These are phyloP conservation scores for Cathartes aura DNA, from an alignment of 2,113 vertebrate species.

Conservation along the genomic window DNA sequence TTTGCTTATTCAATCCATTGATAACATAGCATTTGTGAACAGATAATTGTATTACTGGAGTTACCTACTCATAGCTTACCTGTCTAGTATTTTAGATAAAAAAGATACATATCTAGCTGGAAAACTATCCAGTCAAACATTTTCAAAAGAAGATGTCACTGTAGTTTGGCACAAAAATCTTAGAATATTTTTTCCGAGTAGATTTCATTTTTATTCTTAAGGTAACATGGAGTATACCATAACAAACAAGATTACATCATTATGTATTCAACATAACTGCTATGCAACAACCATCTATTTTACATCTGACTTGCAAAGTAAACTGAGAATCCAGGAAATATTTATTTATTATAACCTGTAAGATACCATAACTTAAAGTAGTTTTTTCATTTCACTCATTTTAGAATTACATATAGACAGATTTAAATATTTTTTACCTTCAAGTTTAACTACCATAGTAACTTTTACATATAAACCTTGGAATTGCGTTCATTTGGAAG, in stretches of 20 bases:
- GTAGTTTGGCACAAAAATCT: conserved; percentile 34
- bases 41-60: not conserved
- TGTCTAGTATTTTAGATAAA: not conserved
- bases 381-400: conserved; percentile 38
- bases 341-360: conserved; percentile 49
- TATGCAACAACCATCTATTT: not conserved
- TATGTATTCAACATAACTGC: not conserved
- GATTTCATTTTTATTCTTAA: conserved; percentile 9
- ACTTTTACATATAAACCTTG: not conserved
- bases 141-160: conserved; percentile 17
- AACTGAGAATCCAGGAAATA: conserved; percentile 50
- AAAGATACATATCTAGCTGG: not conserved
- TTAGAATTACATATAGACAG: conserved; percentile 28
- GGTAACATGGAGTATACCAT: not conserved
- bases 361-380: not conserved
- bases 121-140: conserved; percentile 16
- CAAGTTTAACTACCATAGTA: conserved; percentile 16
- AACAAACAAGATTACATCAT: not conserved
- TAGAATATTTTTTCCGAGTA: not conserved
- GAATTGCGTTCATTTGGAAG: not conserved
- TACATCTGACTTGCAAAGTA: conserved; percentile 16
- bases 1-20: not conserved
- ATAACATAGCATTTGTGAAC: not conserved
- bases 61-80: not conserved
- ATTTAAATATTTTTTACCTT: conserved; percentile 52